These are phyloP conservation scores for Acleris cristana DNA, from an alignment of 2,888 invertebrate species.

Conservation along the genomic window DNA sequence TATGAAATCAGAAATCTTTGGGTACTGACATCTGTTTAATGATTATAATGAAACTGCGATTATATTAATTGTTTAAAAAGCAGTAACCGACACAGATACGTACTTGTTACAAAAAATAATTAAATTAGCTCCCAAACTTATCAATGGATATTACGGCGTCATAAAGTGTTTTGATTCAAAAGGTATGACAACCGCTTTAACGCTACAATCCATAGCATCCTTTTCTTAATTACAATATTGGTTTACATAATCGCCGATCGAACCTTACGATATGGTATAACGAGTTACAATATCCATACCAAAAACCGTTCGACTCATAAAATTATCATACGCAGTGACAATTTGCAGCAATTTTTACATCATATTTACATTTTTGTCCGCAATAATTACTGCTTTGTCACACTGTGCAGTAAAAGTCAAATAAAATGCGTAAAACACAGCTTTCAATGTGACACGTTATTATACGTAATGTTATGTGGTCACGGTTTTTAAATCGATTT, in stretches of 20 bases:
- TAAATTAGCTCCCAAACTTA: slow-evolving; percentile 4
- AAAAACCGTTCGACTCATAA: slow-evolving; percentile 32
- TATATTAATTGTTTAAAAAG: too few species aligned
- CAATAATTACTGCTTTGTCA: slow-evolving; percentile 54
- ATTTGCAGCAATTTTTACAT: slow-evolving; percentile 43
- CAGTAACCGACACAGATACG: too few species aligned
- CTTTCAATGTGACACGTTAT: slow-evolving; percentile 46
- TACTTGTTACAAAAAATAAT: background rate
- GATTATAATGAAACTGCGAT: too few species aligned
- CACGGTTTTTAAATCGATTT: slow-evolving; percentile 18
- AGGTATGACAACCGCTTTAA: slow-evolving; percentile 21
- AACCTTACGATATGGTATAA: slow-evolving; percentile 30
- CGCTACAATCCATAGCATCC: slow-evolving; percentile 25
- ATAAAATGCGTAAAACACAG: slow-evolving; percentile 52
- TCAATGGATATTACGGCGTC: slow-evolving; percentile 2
- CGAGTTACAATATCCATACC: slow-evolving; percentile 36
- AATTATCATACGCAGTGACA: slow-evolving; percentile 29
- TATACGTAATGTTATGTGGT: slow-evolving; percentile 42
- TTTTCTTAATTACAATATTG: slow-evolving; percentile 37
- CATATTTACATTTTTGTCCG: slow-evolving; percentile 51
- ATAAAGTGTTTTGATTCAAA: slow-evolving; percentile 21
- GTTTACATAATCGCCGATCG: slow-evolving; percentile 34
- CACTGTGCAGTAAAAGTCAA: slow-evolving; percentile 46
- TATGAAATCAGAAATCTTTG: too few species aligned
- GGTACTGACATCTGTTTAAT: too few species aligned